Base-by-base conservation (phyloP, 2,113 vertebrate species). In the Brachyistius frenatus region DNA sequence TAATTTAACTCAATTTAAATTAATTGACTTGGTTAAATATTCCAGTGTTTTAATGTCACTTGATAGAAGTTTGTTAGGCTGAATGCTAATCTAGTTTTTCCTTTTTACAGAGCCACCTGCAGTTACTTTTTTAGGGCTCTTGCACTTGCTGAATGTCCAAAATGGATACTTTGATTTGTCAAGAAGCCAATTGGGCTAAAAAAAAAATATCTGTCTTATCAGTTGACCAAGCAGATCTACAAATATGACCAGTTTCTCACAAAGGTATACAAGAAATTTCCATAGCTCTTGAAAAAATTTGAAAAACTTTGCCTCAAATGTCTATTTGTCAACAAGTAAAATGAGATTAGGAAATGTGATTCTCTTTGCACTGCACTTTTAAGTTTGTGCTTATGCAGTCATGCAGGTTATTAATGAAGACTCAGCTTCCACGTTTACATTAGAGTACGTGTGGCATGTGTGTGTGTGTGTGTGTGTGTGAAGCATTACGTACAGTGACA, bases 341-440 rank as follows among this genome's bases (percentile, higher is more conserved):
- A 58, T 61, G 36, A 35, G 23, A 36, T 7, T 2, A 6, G 58
- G 76, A 83, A 84, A 88, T 56, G 32, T 33, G 79, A 81, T 54
- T 80, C 58, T 50, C 2, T 7, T 54, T 9, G 0, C 35, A 13
- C 30, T 53, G n/a, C 54, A 73, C 62, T 83, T 86, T 71, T 41
- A 79, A 70, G 68, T 76, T 78, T 85, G 85, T 81, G 37, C 54
- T 62, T 66, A 66, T 76, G 61, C 76, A 85, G 63, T 60, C 80
- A 69, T 73, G 66, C 63, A 66, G 46, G 66, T 57, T 65, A 80
- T 70, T 69, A 64, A 61, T 23, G 50, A 67, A 46, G 69, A 78
- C 41, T 73, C 47, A 1, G 52, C 67, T 65, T 62, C 54, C 10
- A 66, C 44, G 23, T 78, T 61, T 78, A 56, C 49, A 54, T 76